phyloP scores from a whole-genome alignment of 2,113 vertebrate genomes.

The Dissostichus mawsoni region DNA sequence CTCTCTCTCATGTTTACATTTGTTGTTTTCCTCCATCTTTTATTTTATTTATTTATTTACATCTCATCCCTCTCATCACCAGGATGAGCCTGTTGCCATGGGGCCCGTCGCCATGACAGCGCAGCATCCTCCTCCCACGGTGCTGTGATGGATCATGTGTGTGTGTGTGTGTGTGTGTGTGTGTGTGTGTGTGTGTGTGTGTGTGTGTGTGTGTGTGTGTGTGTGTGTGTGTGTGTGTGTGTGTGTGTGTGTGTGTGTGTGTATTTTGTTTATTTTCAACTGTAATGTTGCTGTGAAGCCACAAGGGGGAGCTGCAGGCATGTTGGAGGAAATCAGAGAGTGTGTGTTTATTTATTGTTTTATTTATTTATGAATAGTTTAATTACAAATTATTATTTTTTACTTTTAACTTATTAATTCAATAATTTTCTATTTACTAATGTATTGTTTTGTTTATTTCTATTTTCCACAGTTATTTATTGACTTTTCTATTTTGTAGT shows the following conservation, averaged over 20 bases:
- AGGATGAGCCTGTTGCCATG: conserved; percentile 66
- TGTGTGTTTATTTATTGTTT: too few species aligned
- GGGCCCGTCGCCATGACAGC: conserved; percentile 54
- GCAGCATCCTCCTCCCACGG: conserved; percentile 52
- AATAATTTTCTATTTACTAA: too few species aligned
- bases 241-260: not conserved
- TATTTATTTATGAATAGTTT: too few species aligned
- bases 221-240: not conserved
- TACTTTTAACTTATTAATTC: too few species aligned
- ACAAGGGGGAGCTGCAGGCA: conserved; percentile 50
- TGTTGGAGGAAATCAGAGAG: not conserved
- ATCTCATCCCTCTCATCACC: conserved; percentile 61
- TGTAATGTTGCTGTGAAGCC: conserved; percentile 18
- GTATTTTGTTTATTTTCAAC: not conserved
- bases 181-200: not conserved
- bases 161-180: not conserved
- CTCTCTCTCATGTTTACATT: not conserved
- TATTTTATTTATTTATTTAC: conserved; percentile 41
- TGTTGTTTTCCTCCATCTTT: conserved; percentile 26
- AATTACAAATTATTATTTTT: too few species aligned
- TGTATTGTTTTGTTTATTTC: too few species aligned
- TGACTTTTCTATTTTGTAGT: too few species aligned
- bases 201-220: not conserved
- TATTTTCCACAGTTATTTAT: too few species aligned
- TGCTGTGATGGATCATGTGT: conserved; percentile 14